Evolutionary conservation across 1,140 invertebrate species (phyloP).

Genomic region (Metaphire vulgaris): DNA sequence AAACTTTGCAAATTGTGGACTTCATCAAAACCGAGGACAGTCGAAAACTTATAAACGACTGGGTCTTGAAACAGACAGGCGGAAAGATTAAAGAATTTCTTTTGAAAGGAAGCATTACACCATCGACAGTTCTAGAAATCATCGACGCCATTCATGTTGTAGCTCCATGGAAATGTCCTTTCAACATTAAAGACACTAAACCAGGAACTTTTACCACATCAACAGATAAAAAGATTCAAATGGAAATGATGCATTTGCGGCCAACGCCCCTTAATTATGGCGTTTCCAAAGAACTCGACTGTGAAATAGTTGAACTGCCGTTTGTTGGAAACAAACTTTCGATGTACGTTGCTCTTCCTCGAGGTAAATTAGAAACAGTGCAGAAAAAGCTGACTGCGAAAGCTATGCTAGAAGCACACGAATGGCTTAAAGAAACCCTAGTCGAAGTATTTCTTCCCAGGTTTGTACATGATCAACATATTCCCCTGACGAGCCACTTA

Average conservation of each 20-base stretch:
- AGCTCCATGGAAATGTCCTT: constrained; percentile 66
- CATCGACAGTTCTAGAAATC: constrained; percentile 60
- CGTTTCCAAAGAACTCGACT: constrained; percentile 55
- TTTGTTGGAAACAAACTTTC: constrained; percentile 60
- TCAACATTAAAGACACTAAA: constrained; percentile 57
- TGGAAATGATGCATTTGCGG: constrained; percentile 53
- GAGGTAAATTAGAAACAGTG: constrained; percentile 38
- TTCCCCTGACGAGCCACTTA: constrained; percentile 45
- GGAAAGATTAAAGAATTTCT: constrained; percentile 62
- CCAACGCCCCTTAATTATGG: constrained; percentile 29
- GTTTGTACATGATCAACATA: constrained; percentile 39
- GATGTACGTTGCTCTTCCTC: constrained; percentile 69
- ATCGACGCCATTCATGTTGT: constrained; percentile 73
- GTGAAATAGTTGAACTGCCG: constrained; percentile 64
- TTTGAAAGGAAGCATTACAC: constrained; percentile 45
- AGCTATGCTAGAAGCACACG: constrained; percentile 46
- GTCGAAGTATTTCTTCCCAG: constrained; percentile 41
- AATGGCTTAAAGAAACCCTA: constrained; percentile 28
- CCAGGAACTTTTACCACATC: constrained; percentile 37
- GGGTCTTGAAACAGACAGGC: constrained; percentile 62
- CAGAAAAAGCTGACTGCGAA: constrained; percentile 51
- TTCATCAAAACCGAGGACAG: constrained; percentile 31
- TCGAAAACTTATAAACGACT: constrained; percentile 58
- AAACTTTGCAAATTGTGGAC: constrained; percentile 3
- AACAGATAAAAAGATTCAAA: constrained; percentile 38